A percentile compares a stretch with the other conserved stretches of the same genome.
These are phyloP conservation scores for Aplidium turbinatum DNA, from an alignment of 23 tunicate genomes.

Conservation along the genomic window DNA sequence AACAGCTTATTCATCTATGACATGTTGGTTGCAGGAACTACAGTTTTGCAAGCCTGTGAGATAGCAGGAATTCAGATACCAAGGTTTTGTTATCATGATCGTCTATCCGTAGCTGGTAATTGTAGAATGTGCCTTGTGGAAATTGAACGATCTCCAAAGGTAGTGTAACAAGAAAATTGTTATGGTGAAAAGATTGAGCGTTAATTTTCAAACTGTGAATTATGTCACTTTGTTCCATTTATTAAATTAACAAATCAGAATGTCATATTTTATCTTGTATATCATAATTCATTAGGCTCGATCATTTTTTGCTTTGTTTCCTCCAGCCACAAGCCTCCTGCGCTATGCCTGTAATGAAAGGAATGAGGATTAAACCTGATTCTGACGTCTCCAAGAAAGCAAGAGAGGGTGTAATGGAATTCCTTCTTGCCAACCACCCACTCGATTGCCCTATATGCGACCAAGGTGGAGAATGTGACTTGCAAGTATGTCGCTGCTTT, in stretches of 20 bases:
- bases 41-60: slow-evolving; percentile 97
- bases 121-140: slow-evolving; percentile 99
- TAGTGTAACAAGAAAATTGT: no score
- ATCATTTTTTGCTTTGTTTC: background rate
- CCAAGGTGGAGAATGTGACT: slow-evolving; percentile 99
- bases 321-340: slow-evolving; percentile 97
- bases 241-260: background rate
- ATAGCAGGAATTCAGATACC: slow-evolving; percentile 99
- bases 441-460: slow-evolving; percentile 99
- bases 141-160: slow-evolving; percentile 88
- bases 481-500: no score
- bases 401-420: slow-evolving; percentile 99
- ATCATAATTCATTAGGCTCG: background rate
- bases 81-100: slow-evolving; percentile 94
- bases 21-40: slow-evolving; percentile 42
- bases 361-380: slow-evolving; percentile 92
- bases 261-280: background rate
- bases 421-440: slow-evolving; percentile 97
- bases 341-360: slow-evolving; percentile 98
- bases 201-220: background rate
- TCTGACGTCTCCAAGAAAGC: slow-evolving; percentile 96
- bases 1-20: slow-evolving; percentile 28
- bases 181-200: background rate
- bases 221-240: background rate
- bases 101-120: slow-evolving; percentile 97